Conservation (phyloP, 2,888 invertebrate genomes). For the Isotomurus palustris region DNA sequence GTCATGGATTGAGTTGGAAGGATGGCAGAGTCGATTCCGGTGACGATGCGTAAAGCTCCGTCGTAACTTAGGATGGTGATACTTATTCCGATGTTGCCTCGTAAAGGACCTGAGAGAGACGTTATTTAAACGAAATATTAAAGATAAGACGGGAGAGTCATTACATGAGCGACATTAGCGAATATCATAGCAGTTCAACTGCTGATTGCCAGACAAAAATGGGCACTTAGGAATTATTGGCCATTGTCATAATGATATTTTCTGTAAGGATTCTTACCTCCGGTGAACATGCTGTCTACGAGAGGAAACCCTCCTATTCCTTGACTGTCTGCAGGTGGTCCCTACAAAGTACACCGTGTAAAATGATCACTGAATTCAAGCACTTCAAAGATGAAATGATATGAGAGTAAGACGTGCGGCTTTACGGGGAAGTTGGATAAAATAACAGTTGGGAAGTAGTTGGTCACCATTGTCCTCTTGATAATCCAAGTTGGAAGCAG, state of each 20-base stretch:
- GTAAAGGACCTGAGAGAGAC: neutral
- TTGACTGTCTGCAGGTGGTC: slow-evolving; percentile 37
- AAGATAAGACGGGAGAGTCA: no score
- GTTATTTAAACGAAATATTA: no score
- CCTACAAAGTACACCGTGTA: no score
- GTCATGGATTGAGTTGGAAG: slow-evolving; percentile 35
- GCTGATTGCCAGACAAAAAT: no score
- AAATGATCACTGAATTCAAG: neutral
- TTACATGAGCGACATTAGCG: no score
- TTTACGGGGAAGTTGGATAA: slow-evolving; percentile 42
- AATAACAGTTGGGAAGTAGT: slow-evolving; percentile 40
- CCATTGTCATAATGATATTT: no score
- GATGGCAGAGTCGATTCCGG: slow-evolving; percentile 40
- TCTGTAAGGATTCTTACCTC: no score
- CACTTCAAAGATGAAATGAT: neutral
- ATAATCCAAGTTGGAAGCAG: slow-evolving; percentile 43
- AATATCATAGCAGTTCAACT: slow-evolving; percentile 5
- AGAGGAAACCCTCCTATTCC: slow-evolving; percentile 38
- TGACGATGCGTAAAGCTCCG: slow-evolving; percentile 37
- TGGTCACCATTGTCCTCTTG: slow-evolving; percentile 28
- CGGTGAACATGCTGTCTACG: slow-evolving; percentile 42
- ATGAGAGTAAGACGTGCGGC: no score
- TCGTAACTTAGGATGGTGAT: slow-evolving; percentile 43
- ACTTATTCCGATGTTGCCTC: slow-evolving; percentile 43
- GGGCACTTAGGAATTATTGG: no score